These are phyloP conservation scores for Psylliodes chrysocephalus DNA, from an alignment of 2,888 invertebrate genomes.

Conservation along the genomic window DNA sequence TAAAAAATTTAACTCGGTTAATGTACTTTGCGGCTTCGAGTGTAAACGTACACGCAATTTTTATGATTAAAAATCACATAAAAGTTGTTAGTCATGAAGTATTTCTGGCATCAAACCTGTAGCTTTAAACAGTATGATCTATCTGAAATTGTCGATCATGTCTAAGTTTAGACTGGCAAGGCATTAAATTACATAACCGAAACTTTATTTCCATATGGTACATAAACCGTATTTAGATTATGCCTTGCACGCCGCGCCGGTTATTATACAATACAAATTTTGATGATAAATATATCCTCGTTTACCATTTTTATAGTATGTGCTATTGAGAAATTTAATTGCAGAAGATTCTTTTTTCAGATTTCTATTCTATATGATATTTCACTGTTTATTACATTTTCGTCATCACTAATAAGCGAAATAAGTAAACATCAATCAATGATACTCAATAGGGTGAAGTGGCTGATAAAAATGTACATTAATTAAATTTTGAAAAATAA, in stretches of 20 bases:
- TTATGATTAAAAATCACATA: slow-evolving; percentile 32
- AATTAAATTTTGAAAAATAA: no score
- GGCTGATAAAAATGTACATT: no score
- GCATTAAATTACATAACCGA: slow-evolving; percentile 25
- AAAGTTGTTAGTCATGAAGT: slow-evolving; percentile 36
- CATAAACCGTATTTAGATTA: slow-evolving; percentile 23
- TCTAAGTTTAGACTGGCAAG: slow-evolving; percentile 36
- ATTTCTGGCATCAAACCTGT: slow-evolving; percentile 36
- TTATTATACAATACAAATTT: slow-evolving; percentile 7
- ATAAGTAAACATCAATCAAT: no score
- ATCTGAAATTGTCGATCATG: slow-evolving; percentile 37
- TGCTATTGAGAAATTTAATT: neutral
- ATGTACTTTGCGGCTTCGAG: neutral
- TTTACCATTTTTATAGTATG: neutral
- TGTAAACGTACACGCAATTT: neutral
- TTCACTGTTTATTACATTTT: no score
- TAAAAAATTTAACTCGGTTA: no score
- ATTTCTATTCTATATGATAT: no score
- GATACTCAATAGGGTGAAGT: no score
- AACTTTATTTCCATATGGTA: slow-evolving; percentile 23
- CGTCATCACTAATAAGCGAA: no score
- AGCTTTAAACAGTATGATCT: slow-evolving; percentile 30
- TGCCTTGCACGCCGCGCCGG: neutral
- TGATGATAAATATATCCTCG: neutral
- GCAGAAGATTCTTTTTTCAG: neutral